Conservation (phyloP, 2,113 vertebrate genomes). For the Dicaeum eximium region DNA sequence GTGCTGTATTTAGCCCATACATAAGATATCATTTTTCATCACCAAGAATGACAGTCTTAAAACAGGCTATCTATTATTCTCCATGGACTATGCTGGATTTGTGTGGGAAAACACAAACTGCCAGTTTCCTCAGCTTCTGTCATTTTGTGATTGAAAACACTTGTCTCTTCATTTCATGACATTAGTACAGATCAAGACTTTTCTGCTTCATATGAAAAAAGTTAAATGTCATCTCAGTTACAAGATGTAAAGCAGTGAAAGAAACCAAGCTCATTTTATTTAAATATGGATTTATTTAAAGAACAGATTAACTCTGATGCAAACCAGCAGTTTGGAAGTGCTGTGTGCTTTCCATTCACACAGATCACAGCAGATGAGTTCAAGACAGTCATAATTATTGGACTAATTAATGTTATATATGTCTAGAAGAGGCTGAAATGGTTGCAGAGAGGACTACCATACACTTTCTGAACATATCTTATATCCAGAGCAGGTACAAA, state of each 20-base stretch:
- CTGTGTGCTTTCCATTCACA: background rate
- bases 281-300: slow-evolving; percentile 28
- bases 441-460: background rate
- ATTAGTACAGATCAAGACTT: background rate
- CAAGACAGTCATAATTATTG: background rate
- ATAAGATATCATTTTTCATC: background rate
- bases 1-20: background rate
- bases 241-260: background rate
- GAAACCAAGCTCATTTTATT: background rate
- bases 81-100: background rate
- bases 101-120: slow-evolving; percentile 13
- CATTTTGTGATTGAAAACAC: slow-evolving; percentile 47
- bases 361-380: background rate
- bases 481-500: background rate
- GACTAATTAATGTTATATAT: background rate
- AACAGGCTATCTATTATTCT: background rate
- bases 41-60: background rate
- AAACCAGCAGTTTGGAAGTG: slow-evolving; percentile 22
- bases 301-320: background rate
- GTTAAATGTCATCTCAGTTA: slow-evolving; percentile 12
- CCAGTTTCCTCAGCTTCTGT: slow-evolving; percentile 13
- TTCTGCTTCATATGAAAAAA: background rate
- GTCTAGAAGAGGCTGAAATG: background rate
- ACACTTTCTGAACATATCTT: background rate
- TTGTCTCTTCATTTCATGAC: background rate